Evolutionary conservation across 2,797 vertebrate species (phyloP), one percentile per base, ranked within the genome.

Genomic region (Triplophysa yarkandensis): DNA sequence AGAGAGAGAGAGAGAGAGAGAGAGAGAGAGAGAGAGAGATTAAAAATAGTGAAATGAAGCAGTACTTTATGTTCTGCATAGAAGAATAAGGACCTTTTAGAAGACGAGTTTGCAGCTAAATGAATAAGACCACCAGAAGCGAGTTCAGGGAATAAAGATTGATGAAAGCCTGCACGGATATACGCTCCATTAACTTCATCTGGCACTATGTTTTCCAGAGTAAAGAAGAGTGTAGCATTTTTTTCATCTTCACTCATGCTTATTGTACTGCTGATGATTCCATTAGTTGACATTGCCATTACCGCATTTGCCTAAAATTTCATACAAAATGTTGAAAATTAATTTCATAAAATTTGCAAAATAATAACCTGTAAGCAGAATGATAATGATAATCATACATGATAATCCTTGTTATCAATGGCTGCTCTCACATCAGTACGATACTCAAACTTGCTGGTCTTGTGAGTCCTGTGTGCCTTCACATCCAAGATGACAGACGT

Each of bases 31-130:
- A n/a, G n/a, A n/a, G n/a, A n/a, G n/a, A n/a, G n/a, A n/a, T n/a
- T n/a, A n/a, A n/a, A n/a, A n/a, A n/a, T n/a, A n/a, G n/a, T n/a
- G n/a, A n/a, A n/a, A n/a, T n/a, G n/a, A n/a, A n/a, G n/a, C n/a
- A n/a, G n/a, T n/a, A n/a, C n/a, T n/a, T n/a, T n/a, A n/a, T n/a
- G n/a, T n/a, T n/a, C n/a, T n/a, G n/a, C n/a, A n/a, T n/a, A n/a
- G n/a, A n/a, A 30, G 30, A 30, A 30, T 3, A 30, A 30, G 58
- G 87, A 89, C 94, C 93, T 94, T 79, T 93, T 86, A 10, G 89
- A 83, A 36, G 91, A 87, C 66, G 88, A 52, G 84, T 92, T 94
- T 68, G 91, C 84, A 1, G 77, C 75, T 52, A 95, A 79, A 76
- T 87, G 86, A 32, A 95, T 74, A 21, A 84, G 78, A 57, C 91